Evolutionary conservation across 2,797 vertebrate genomes (phyloP).

Genomic region (Falco berigora): DNA sequence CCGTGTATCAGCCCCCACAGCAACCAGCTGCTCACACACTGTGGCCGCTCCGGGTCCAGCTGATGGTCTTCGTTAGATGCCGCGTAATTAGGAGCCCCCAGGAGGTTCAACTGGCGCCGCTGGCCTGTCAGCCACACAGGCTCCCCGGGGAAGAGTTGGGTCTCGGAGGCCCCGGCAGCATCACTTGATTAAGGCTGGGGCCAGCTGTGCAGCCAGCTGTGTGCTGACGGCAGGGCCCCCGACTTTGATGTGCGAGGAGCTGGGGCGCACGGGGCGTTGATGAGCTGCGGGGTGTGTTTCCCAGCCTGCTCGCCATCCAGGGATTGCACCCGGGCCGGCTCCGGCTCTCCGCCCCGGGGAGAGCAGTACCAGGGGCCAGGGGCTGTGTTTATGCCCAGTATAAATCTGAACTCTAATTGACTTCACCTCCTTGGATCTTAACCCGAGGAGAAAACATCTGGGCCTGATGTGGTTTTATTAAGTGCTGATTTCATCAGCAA

Average conservation of each 20-base stretch:
- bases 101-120: neutral
- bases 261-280: rapidly evolving
- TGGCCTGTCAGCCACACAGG: neutral
- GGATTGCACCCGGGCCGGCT: rapidly evolving
- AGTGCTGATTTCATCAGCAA: conserved; percentile 34
- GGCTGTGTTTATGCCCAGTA: rapidly evolving
- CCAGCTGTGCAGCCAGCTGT: neutral
- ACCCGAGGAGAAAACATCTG: conserved; percentile 29
- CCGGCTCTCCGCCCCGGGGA: rapidly evolving
- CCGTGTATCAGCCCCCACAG: rapidly evolving
- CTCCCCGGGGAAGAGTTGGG: neutral
- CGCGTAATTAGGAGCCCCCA: neutral
- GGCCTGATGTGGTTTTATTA: conserved; percentile 42
- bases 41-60: neutral
- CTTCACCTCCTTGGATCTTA: conserved; percentile 21
- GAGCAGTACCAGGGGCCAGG: rapidly evolving
- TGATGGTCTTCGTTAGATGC: neutral
- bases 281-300: rapidly evolving
- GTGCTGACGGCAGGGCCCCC: rapidly evolving
- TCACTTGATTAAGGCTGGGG: neutral
- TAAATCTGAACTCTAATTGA: conserved; percentile 1
- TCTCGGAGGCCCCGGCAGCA: neutral
- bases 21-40: rapidly evolving
- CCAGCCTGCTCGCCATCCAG: rapidly evolving
- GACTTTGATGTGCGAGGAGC: rapidly evolving